Evolutionary conservation across 2,888 invertebrate species (phyloP), one percentile per base, ranked within the genome.

Genomic region (Nemapogon koenigi): DNA sequence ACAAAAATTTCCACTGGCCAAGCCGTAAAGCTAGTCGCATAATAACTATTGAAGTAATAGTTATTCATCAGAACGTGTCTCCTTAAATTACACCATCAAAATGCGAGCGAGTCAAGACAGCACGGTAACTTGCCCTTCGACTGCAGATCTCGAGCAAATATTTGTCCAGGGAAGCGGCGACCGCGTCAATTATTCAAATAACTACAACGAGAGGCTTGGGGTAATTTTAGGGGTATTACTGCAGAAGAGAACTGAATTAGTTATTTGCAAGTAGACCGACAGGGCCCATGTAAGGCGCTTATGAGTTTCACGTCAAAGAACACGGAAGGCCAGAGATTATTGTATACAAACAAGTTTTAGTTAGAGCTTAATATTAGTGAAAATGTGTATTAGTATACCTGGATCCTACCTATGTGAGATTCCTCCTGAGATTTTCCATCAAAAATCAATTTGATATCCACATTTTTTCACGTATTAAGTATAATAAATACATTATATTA

Each of bases 181-280:
- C 58, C 55, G 57, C 61, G 64, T 70, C 68, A 71, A 72, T 72
- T 71, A 73, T 75, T 73, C 69, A 72, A 70, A 71, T 70, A 68
- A 63, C 67, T 64, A 62, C 57, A 57, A 51, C 55, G 55, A 59
- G 57, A 57, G 14, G 57, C 56, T 58, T 57, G 54, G 57, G 60
- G 67, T 65, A 69, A 72, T 70, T 70, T 67, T 55, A 58, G 50
- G 65, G 65, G 68, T 66, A 72, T 33, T 33, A 33, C 33, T 19
- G 13, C 19, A 31, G 33, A 33, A 37, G 37, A 26, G 37, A 43
- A 39, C 43, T 43, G 44, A 43, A 44, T 44, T 44, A 44, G 44
- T 44, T 57, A 55, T 55, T n/a, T n/a, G n/a, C n/a, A 50, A 14
- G 33, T 16, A 31, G 4, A 33, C 31, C 16, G 31, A 10, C 19